A percentile compares a stretch with the other conserved stretches of the same genome.
phyloP scores from a whole-genome alignment of 2,113 vertebrate species.

The Cranoglanis bouderius region DNA sequence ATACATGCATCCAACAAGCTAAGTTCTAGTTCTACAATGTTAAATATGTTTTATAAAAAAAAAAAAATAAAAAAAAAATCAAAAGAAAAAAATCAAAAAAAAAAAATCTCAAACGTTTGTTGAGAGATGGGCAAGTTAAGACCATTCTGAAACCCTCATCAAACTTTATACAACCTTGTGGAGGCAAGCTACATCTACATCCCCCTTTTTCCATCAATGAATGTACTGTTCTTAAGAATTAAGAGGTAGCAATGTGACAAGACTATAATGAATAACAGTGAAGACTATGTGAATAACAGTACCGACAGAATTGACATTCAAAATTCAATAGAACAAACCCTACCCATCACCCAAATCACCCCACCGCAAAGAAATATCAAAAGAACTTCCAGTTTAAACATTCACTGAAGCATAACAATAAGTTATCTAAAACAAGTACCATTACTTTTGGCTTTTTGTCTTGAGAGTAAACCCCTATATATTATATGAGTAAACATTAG shows the following conservation, averaged over 20 bases:
- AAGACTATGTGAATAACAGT: no score
- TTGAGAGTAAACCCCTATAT: constrained; percentile 53
- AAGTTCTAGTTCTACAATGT: constrained; percentile 39
- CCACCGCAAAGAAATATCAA: constrained; percentile 62
- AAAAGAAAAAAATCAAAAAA: constrained; percentile 11
- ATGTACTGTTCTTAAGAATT: constrained; percentile 78
- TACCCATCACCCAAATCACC: constrained; percentile 55
- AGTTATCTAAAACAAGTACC: constrained; percentile 83
- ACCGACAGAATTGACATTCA: constrained; percentile 71
- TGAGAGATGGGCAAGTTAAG: constrained; percentile 72
- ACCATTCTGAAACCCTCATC: constrained; percentile 70
- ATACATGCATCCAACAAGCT: constrained; percentile 56
- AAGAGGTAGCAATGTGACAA: constrained; percentile 84
- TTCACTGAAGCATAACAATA: constrained; percentile 77
- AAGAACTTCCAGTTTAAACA: constrained; percentile 80
- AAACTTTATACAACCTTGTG: constrained; percentile 77
- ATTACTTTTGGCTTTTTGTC: constrained; percentile 71
- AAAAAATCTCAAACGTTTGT: constrained; percentile 55
- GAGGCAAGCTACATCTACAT: constrained; percentile 68
- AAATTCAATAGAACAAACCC: constrained; percentile 67
- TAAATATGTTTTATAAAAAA: constrained; percentile 42
- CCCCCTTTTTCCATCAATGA: constrained; percentile 67
- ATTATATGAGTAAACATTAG: constrained; percentile 53
- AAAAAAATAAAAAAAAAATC: not conserved
- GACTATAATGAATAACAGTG: no score